Conservation (phyloP, 2,113 vertebrate genomes). For the Piaya cayana region DNA sequence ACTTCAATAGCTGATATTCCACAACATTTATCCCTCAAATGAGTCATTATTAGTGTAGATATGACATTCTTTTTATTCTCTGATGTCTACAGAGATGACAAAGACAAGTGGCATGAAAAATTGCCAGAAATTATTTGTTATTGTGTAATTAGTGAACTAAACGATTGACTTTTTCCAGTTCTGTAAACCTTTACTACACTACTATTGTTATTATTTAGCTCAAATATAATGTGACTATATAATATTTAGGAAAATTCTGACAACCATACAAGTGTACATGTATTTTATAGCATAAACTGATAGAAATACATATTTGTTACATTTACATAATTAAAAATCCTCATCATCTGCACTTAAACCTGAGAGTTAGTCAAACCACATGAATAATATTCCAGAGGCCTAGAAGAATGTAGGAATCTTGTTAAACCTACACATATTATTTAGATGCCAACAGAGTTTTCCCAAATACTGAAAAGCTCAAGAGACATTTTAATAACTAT, state of each 20-base stretch:
- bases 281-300: slow-evolving; percentile 7
- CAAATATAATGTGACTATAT: neutral
- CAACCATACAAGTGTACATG: neutral
- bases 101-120: neutral
- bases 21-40: neutral
- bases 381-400: slow-evolving; percentile 8
- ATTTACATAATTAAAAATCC: slow-evolving; percentile 33
- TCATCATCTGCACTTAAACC: neutral
- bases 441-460: slow-evolving; percentile 3
- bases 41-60: neutral
- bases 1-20: neutral
- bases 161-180: neutral
- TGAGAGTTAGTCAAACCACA: neutral
- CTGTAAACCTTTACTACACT: neutral
- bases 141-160: neutral
- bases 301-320: slow-evolving; percentile 39
- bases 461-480: neutral
- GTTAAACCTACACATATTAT: neutral
- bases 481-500: slow-evolving; percentile 19
- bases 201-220: neutral
- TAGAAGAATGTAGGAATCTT: slow-evolving; percentile 26
- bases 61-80: neutral
- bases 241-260: neutral
- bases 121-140: neutral
- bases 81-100: neutral